phyloP scores from a whole-genome alignment of 2,113 vertebrate genomes.

The Acanthisitta chloris region DNA sequence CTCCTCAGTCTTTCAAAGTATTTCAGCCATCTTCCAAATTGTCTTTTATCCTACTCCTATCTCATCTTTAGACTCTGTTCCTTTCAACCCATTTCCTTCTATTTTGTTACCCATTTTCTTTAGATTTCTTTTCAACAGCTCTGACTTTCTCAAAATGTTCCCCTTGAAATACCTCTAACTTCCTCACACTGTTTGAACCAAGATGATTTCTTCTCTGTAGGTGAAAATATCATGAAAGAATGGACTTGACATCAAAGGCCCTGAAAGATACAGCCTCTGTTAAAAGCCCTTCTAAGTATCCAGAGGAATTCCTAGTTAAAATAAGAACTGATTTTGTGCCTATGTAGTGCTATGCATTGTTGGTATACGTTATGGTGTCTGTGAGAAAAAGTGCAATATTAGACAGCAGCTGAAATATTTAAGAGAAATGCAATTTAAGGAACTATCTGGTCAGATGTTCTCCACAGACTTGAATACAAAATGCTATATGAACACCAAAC shows the following conservation, averaged over 20 bases:
- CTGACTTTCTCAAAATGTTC: not conserved
- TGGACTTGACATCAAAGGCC: not conserved
- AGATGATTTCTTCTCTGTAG: not conserved
- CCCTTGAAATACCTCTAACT: not conserved
- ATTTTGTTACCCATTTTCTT: not conserved
- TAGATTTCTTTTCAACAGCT: not conserved
- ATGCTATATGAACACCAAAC: not conserved
- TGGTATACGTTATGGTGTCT: not conserved
- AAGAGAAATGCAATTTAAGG: not conserved
- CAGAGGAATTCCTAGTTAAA: not conserved
- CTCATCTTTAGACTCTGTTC: not conserved
- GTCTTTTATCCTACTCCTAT: not conserved
- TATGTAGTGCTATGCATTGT: not conserved
- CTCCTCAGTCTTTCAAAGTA: not conserved
- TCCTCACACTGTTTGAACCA: not conserved
- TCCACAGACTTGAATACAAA: not conserved
- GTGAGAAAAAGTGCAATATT: not conserved
- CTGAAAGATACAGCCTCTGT: not conserved
- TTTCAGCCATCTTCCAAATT: not conserved
- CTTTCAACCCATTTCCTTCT: not conserved
- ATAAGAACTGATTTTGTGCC: not conserved
- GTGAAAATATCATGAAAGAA: not conserved
- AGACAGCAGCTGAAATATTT: not conserved
- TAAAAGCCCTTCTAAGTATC: not conserved
- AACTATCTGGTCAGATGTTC: not conserved